phyloP scores from a whole-genome alignment of 2,888 invertebrate genomes.

The Selenia dentaria region DNA sequence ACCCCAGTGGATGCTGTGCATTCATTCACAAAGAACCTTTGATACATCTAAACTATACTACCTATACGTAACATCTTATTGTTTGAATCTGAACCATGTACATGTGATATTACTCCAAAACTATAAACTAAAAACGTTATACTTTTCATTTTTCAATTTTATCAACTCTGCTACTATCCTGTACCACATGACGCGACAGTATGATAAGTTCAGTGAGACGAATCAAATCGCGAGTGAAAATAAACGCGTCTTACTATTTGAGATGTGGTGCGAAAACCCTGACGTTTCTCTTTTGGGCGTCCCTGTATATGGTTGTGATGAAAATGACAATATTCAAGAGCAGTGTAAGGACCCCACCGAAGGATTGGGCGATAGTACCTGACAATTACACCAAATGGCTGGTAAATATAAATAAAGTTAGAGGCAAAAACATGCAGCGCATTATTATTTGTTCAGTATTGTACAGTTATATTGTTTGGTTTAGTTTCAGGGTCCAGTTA shows the following conservation, averaged over 20 bases:
- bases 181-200: conserved; percentile 64
- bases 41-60: conserved; percentile 17
- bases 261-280: conserved; percentile 75
- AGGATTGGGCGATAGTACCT: conserved; percentile 68
- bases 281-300: conserved; percentile 77
- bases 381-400: conserved; percentile 79
- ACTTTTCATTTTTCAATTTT: conserved; percentile 26
- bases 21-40: conserved; percentile 29
- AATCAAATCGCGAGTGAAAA: conserved; percentile 58
- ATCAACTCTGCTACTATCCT: conserved; percentile 28
- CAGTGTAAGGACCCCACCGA: conserved; percentile 55
- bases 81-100: conserved; percentile 42
- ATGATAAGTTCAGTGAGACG: conserved; percentile 68
- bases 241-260: conserved; percentile 64
- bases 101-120: conserved; percentile 35
- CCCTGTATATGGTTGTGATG: conserved; percentile 74
- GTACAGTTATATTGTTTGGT: background rate
- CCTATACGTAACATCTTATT: conserved; percentile 15
- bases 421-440: too few relatives aligned
- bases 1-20: conserved; percentile 62
- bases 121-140: conserved; percentile 21
- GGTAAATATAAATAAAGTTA: conserved; percentile 41
- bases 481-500: conserved; percentile 70
- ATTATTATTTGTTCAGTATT: too few relatives aligned
- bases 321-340: conserved; percentile 79